phyloP scores from a whole-genome alignment of 1,140 invertebrate species.

The Mesaphorura yosii region DNA sequence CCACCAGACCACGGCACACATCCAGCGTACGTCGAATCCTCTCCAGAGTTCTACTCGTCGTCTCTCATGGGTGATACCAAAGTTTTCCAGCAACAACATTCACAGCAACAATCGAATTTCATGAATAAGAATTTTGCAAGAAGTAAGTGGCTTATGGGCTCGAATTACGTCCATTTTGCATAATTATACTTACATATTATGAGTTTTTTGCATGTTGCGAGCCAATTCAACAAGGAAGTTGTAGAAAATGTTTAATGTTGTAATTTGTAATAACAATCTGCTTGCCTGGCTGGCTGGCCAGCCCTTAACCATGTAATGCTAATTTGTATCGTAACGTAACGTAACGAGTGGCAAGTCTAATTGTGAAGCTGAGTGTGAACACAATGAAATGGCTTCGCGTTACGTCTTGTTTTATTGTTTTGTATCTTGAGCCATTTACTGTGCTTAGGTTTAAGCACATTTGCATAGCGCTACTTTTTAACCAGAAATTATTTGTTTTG shows the following conservation, averaged over 20 bases:
- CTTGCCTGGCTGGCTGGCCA: no score
- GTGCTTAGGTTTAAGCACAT: no score
- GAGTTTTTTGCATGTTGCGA: slow-evolving; percentile 8
- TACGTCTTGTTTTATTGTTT: no score
- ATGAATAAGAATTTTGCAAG: slow-evolving; percentile 26
- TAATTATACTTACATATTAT: not conserved
- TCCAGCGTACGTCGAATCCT: slow-evolving; percentile 49
- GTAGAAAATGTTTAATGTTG: no score
- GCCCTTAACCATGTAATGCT: no score
- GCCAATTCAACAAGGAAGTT: slow-evolving; percentile 6
- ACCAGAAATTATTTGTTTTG: no score
- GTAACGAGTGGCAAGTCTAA: not conserved
- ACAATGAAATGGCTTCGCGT: no score
- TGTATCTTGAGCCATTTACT: no score
- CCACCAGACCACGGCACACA: slow-evolving; percentile 43
- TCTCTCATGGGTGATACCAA: slow-evolving; percentile 33
- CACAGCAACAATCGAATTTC: slow-evolving; percentile 17
- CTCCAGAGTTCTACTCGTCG: slow-evolving; percentile 63
- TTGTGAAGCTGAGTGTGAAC: not conserved
- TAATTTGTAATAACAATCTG: no score
- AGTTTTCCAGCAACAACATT: no score
- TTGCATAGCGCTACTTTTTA: no score
- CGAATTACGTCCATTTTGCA: no score
- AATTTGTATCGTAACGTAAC: not conserved
- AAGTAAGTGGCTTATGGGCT: slow-evolving; percentile 26